Evolutionary conservation across 2,888 invertebrate genomes (phyloP), one percentile per base, ranked within the genome.

Genomic region (Drosophila lacicola): DNA sequence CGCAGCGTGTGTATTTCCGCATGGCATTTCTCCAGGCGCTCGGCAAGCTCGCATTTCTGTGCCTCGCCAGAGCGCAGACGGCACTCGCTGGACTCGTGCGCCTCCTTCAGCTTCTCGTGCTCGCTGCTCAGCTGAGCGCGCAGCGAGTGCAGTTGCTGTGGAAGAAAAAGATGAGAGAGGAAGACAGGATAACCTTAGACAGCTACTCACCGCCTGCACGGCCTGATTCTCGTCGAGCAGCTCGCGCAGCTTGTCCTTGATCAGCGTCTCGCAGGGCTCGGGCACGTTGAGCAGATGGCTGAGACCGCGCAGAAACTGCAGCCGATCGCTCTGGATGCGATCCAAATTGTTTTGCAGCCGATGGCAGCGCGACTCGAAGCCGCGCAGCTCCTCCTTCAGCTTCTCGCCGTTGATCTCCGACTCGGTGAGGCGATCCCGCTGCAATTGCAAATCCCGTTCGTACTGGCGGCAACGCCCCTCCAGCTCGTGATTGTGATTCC

Each of bases 191-290:
- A n/a, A n/a, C n/a, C n/a, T n/a, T n/a, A 3, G 11, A 36, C 2
- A 1, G 9, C 4, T 10, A 91, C 94, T 92, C 94, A 96, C 97
- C 92, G 95, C 93, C 81, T 94, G 93, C 93, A 95, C 95, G 73
- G 96, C 96, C 91, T 96, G 96, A 91, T 95, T 95, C 66, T 97
- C 97, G 65, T 94, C 94, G 33, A 96, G 92, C 46, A 96, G 94
- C 91, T 97, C 96, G 17, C 96, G 93, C 58, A 97, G 94, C 73
- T 96, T 94, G 71, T 97, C 97, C 91, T 96, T 96, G 70, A 97
- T 96, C 36, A 96, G 93, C 53, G 94, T 94, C 91, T 97, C 97
- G 63, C 96, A 94, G 0, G 96, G 95, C 86, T 97, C 97, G 4
- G 96, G 95, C 8, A 96, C 94, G 90, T 96, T 95, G 0, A 93